phyloP scores from a whole-genome alignment of 2,888 invertebrate species.

The Drosophila lacicola region DNA sequence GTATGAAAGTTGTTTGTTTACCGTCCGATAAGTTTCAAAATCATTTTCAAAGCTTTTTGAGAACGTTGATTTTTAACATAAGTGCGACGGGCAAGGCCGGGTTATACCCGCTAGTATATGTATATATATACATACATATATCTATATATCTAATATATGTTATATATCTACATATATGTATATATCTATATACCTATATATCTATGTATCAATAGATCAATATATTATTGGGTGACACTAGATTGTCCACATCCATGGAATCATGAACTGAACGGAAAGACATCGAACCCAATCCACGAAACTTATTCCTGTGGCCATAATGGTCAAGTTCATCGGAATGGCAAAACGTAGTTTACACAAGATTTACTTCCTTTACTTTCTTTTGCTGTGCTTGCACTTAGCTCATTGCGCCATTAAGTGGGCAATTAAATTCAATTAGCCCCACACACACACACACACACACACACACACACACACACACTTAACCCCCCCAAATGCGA shows the following conservation, averaged over 20 bases:
- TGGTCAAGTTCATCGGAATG: slow-evolving; percentile 15
- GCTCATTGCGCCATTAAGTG: slow-evolving; percentile 84
- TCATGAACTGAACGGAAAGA: too few species aligned
- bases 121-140: background rate
- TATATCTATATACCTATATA: too few species aligned
- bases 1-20: too few species aligned
- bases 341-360: slow-evolving; percentile 13
- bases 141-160: background rate
- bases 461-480: slow-evolving; percentile 23
- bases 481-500: slow-evolving; percentile 8
- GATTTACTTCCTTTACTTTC: slow-evolving; percentile 41
- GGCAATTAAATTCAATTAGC: slow-evolving; percentile 85
- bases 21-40: too few species aligned
- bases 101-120: too few species aligned
- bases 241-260: background rate
- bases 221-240: too few species aligned
- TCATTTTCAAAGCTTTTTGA: too few species aligned
- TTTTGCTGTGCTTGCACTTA: slow-evolving; percentile 48
- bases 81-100: too few species aligned
- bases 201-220: too few species aligned
- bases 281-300: background rate
- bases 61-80: too few species aligned
- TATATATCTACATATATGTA: too few species aligned
- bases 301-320: background rate
- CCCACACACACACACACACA: slow-evolving; percentile 38